Conservation (phyloP, 2,888 invertebrate species). For the Panorpa germanica region DNA sequence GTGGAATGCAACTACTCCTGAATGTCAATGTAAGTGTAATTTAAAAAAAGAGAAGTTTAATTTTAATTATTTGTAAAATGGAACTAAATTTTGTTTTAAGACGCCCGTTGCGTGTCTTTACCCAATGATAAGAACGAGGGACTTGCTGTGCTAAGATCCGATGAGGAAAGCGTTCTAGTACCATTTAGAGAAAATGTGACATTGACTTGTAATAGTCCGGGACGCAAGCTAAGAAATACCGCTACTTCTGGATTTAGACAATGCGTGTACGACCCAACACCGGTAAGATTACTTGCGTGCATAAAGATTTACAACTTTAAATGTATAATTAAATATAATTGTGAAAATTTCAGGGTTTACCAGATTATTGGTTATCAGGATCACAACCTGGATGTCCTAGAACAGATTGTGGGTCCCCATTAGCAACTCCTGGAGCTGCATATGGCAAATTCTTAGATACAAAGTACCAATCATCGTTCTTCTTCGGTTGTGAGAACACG, state of each 20-base stretch:
- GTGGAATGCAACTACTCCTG: constrained; percentile 88
- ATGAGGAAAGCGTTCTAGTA: constrained; percentile 66
- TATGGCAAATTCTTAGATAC: constrained; percentile 80
- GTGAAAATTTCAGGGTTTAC: constrained; percentile 38
- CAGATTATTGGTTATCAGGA: constrained; percentile 84
- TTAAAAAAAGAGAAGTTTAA: background rate
- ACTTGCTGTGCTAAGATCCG: constrained; percentile 53
- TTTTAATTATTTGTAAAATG: background rate
- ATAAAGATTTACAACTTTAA: no score
- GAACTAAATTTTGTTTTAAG: constrained; percentile 27
- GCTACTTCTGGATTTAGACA: constrained; percentile 74
- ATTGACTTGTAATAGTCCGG: constrained; percentile 57
- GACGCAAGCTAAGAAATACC: constrained; percentile 61
- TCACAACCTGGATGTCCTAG: constrained; percentile 71
- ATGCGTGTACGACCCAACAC: constrained; percentile 89
- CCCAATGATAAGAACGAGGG: constrained; percentile 82
- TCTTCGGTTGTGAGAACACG: constrained; percentile 90
- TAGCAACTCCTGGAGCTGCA: constrained; percentile 83
- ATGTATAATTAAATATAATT: constrained; percentile 13
- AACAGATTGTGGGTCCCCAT: constrained; percentile 78
- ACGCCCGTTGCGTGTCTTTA: constrained; percentile 77
- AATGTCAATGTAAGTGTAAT: constrained; percentile 67
- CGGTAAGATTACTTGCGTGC: constrained; percentile 27
- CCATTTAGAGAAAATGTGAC: constrained; percentile 85
- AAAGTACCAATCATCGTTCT: constrained; percentile 82